Evolutionary conservation across 1,140 invertebrate genomes (phyloP).

Genomic region (Drosophila nikananu): DNA sequence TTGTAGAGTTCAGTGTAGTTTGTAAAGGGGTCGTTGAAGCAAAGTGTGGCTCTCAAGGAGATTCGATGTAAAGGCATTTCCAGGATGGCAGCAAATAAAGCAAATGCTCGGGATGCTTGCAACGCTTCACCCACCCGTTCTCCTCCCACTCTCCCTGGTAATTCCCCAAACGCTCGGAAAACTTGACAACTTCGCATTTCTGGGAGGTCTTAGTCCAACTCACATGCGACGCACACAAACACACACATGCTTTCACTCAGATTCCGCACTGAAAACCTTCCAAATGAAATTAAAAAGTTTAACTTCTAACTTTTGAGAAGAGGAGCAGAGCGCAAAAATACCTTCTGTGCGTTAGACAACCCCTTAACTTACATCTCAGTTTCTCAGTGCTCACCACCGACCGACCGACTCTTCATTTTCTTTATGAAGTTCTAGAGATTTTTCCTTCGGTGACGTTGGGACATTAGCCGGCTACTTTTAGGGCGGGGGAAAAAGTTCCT

Average conservation of each 20-base stretch:
- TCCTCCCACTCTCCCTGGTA: not conserved
- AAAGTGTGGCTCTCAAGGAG: slow-evolving; percentile 9
- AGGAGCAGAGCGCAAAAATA: slow-evolving; percentile 10
- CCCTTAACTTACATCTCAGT: slow-evolving; percentile 32
- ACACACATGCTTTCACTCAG: slow-evolving; percentile 21
- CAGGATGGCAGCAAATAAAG: slow-evolving; percentile 33
- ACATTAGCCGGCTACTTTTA: slow-evolving; percentile 40
- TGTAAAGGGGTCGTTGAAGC: slow-evolving; percentile 10
- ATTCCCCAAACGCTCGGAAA: slow-evolving; percentile 40
- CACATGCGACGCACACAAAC: slow-evolving; percentile 2
- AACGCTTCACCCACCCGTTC: slow-evolving; percentile 7
- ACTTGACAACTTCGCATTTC: slow-evolving; percentile 50
- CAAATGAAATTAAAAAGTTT: slow-evolving; percentile 77
- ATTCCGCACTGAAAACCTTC: slow-evolving; percentile 37
- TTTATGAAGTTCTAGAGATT: slow-evolving; percentile 24
- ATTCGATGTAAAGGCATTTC: slow-evolving; percentile 46
- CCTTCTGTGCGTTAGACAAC: slow-evolving; percentile 17
- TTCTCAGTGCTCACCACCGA: not conserved
- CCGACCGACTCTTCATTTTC: slow-evolving; percentile 32
- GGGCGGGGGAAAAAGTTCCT: slow-evolving; percentile 9
- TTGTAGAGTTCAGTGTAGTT: slow-evolving; percentile 3
- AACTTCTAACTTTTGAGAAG: slow-evolving; percentile 40
- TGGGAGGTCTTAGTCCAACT: slow-evolving; percentile 46
- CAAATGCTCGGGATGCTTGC: slow-evolving; percentile 35
- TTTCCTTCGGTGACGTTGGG: slow-evolving; percentile 8